Evolutionary conservation across 2,888 invertebrate species (phyloP).

Genomic region (Sclerodermus sp.): DNA sequence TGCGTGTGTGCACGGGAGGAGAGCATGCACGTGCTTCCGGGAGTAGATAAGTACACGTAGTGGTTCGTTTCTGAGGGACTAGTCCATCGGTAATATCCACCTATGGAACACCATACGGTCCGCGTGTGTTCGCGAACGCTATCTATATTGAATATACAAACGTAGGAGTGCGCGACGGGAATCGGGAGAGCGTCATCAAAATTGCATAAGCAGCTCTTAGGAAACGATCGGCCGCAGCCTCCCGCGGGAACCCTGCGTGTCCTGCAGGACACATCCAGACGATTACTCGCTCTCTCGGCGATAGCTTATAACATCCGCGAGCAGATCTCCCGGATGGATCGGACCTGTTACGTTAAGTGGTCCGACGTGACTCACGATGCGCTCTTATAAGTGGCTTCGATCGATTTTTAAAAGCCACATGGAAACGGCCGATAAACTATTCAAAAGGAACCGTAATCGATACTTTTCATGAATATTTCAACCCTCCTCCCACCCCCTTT

Average conservation of each 20-base stretch:
- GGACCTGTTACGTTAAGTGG: constrained; percentile 35
- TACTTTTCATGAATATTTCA: too few species aligned
- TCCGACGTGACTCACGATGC: constrained; percentile 31
- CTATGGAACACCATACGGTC: background rate
- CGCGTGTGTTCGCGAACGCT: background rate
- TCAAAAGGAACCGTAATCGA: too few species aligned
- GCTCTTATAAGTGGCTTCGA: background rate
- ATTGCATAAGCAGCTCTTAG: constrained; percentile 56
- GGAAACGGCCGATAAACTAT: too few species aligned
- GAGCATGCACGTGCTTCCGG: background rate
- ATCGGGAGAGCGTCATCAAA: constrained; percentile 49
- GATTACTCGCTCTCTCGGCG: constrained; percentile 37
- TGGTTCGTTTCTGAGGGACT: background rate
- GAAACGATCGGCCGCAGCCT: constrained; percentile 50
- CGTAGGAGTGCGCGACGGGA: constrained; percentile 27
- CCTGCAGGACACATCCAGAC: constrained; percentile 47
- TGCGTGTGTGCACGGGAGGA: background rate
- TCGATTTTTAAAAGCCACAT: too few species aligned
- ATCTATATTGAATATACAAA: too few species aligned
- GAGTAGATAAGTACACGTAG: background rate
- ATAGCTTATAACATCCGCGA: constrained; percentile 21
- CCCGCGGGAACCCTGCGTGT: constrained; percentile 46
- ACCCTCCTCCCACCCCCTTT: too few species aligned
- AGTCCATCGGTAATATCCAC: background rate
- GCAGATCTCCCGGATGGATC: constrained; percentile 26